Percentiles rank a stretch among this genome's conserved stretches.
phyloP scores from a whole-genome alignment of 2,888 invertebrate genomes.

The Aradus depressus region DNA sequence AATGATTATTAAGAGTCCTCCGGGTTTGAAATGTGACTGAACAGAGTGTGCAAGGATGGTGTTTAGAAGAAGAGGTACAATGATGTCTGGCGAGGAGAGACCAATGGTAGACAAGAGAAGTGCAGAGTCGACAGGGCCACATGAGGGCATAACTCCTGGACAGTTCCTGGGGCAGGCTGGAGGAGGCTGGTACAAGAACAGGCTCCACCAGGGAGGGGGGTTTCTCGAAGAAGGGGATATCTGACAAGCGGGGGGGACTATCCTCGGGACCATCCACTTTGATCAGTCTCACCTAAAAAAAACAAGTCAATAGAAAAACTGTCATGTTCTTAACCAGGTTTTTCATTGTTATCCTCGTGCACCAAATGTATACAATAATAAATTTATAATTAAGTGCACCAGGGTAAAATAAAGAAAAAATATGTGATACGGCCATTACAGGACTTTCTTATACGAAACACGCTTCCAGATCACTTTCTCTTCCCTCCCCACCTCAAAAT shows the following conservation, averaged over 20 bases:
- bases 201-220: constrained; percentile 6
- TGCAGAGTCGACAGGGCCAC: constrained; percentile 14
- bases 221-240: constrained; percentile 9
- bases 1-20: constrained; percentile 8
- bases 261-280: neutral
- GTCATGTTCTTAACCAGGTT: neutral
- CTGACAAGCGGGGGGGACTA: neutral
- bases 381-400: too few species aligned
- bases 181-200: neutral
- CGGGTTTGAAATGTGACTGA: constrained; percentile 7
- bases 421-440: too few species aligned
- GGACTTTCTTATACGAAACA: too few species aligned
- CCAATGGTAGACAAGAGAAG: constrained; percentile 5
- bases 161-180: constrained; percentile 3
- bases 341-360: too few species aligned
- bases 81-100: constrained; percentile 7
- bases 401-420: too few species aligned
- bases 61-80: constrained; percentile 5
- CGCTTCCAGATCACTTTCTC: too few species aligned
- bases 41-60: constrained; percentile 8
- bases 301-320: neutral
- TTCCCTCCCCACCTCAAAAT: too few species aligned
- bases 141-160: constrained; percentile 6
- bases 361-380: too few species aligned
- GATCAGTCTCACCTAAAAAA: constrained; percentile 7